These are phyloP conservation scores for Parnassius apollo DNA, from an alignment of 2,888 invertebrate genomes.

Conservation along the genomic window DNA sequence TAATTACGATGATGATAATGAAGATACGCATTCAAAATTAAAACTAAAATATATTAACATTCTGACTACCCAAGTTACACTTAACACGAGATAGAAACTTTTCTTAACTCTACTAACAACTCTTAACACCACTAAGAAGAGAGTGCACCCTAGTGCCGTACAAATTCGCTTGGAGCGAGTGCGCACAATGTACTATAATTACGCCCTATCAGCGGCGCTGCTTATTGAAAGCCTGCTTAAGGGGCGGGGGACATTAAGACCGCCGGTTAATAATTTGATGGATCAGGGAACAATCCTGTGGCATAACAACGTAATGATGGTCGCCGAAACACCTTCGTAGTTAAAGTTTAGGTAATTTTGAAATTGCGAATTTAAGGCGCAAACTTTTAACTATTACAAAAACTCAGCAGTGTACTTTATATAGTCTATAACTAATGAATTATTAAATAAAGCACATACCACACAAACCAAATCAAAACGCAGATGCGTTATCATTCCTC, in stretches of 20 bases:
- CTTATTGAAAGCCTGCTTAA: slow-evolving; percentile 74
- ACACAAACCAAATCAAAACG: too few relatives aligned
- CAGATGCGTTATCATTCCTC: too few relatives aligned
- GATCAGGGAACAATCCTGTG: slow-evolving; percentile 73
- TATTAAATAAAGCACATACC: too few relatives aligned
- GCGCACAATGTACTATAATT: slow-evolving; percentile 66
- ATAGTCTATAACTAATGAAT: too few relatives aligned
- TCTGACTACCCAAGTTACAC: too few relatives aligned
- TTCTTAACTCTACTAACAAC: slow-evolving; percentile 34
- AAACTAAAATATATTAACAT: too few relatives aligned
- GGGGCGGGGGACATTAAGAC: slow-evolving; percentile 78
- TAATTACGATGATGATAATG: too few relatives aligned
- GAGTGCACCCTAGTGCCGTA: slow-evolving; percentile 52
- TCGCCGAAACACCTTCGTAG: slow-evolving; percentile 59
- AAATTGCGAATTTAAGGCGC: slow-evolving; percentile 3
- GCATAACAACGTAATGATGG: slow-evolving; percentile 65
- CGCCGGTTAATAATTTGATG: slow-evolving; percentile 77
- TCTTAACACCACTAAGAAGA: slow-evolving; percentile 47
- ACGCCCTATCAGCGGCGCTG: slow-evolving; percentile 76
- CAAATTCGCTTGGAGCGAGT: slow-evolving; percentile 64
- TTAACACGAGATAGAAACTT: too few relatives aligned
- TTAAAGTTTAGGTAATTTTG: slow-evolving; percentile 15
- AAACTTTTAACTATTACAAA: neutral
- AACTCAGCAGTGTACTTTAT: too few relatives aligned
- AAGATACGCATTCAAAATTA: too few relatives aligned